These are phyloP conservation scores for Hafferia zeledoni DNA, from an alignment of 2,797 vertebrate genomes.

Conservation along the genomic window DNA sequence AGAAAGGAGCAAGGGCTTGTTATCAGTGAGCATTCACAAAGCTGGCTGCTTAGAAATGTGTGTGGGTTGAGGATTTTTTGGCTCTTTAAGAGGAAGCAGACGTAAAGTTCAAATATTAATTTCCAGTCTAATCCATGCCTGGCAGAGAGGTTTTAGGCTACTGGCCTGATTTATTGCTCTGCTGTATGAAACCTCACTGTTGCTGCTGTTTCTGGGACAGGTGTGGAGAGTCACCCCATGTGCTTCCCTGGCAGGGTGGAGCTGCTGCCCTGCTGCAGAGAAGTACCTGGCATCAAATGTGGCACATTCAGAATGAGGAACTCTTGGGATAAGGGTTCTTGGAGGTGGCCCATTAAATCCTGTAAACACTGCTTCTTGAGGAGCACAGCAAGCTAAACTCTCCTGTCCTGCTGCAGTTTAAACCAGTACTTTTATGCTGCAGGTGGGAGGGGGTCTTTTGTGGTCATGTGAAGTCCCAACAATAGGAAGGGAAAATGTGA, in stretches of 20 bases:
- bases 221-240: fast-evolving
- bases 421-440: background rate
- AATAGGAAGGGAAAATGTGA: background rate
- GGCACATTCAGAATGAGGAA: fast-evolving
- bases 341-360: background rate
- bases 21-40: background rate
- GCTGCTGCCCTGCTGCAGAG: background rate
- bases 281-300: background rate
- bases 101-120: background rate
- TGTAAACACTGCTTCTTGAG: background rate
- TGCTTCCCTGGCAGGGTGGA: background rate
- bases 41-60: background rate
- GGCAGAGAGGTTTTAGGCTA: background rate
- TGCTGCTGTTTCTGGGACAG: background rate
- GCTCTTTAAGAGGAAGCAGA: background rate
- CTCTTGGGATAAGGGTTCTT: background rate
- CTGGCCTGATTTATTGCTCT: background rate
- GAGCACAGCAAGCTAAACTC: background rate
- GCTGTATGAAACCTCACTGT: background rate
- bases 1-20: background rate
- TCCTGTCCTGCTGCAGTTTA: background rate
- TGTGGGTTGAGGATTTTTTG: background rate
- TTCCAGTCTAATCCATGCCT: background rate
- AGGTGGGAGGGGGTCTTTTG: background rate
- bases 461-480: background rate